A percentile compares a stretch with the other conserved stretches of the same genome.
phyloP scores from a whole-genome alignment of 2,888 invertebrate genomes.

The Lasioglossum malachurum region DNA sequence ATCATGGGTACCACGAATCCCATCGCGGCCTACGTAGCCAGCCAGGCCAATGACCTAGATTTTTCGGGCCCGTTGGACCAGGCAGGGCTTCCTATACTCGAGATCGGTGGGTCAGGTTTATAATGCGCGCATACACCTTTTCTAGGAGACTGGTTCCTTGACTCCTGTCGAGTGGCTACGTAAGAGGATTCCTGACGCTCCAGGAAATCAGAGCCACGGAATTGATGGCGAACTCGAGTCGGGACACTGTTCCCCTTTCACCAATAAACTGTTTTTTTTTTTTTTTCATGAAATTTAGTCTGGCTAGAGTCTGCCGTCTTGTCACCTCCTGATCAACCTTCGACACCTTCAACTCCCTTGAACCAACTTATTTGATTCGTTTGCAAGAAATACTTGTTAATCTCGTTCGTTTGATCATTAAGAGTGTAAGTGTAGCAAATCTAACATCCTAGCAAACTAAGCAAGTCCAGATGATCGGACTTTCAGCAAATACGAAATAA shows the following conservation, averaged over 20 bases:
- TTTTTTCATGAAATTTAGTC: constrained; percentile 10
- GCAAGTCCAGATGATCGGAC: too few species aligned
- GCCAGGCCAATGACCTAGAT: constrained; percentile 81
- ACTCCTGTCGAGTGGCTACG: constrained; percentile 43
- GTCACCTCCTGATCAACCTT: background rate
- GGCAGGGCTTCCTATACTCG: constrained; percentile 61
- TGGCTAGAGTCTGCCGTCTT: background rate
- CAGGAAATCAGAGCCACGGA: constrained; percentile 47
- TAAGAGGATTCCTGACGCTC: constrained; percentile 50
- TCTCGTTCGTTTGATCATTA: too few species aligned
- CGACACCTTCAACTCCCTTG: background rate
- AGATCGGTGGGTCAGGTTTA: constrained; percentile 39
- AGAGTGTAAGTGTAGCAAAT: too few species aligned
- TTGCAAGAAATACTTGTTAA: too few species aligned
- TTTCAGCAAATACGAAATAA: background rate
- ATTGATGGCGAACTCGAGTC: constrained; percentile 9
- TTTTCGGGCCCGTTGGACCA: constrained; percentile 76
- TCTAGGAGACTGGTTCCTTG: constrained; percentile 57
- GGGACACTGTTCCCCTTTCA: constrained; percentile 27
- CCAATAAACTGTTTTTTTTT: background rate
- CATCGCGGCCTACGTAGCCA: constrained; percentile 68
- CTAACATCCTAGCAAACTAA: too few species aligned
- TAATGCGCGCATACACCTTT: constrained; percentile 34
- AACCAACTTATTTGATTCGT: too few species aligned
- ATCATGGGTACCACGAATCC: constrained; percentile 47